Percentiles rank a stretch among this genome's conserved stretches.
Conservation (phyloP, 2,888 invertebrate genomes). For the Hypercompe scribonia region DNA sequence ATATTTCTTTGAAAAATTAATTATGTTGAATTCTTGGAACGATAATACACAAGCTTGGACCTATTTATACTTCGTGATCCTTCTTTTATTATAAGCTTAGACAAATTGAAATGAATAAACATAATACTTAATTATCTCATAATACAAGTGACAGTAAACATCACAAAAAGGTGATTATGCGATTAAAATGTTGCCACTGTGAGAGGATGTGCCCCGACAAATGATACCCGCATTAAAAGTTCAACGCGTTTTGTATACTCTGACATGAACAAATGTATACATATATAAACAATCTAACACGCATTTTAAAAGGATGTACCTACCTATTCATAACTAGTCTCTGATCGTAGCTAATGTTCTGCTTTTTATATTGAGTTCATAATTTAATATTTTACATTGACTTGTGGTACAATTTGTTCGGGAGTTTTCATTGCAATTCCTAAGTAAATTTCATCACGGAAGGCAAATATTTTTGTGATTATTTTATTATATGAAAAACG, state of each 20-base stretch:
- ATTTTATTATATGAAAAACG: too few relatives aligned
- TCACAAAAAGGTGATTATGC: constrained; percentile 21
- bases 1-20: neutral
- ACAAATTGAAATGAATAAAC: constrained; percentile 6
- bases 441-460: too few relatives aligned
- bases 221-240: constrained; percentile 27
- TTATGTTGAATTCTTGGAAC: neutral
- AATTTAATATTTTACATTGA: too few relatives aligned
- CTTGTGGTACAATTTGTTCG: too few relatives aligned
- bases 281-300: constrained; percentile 6
- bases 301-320: constrained; percentile 1
- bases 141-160: constrained; percentile 14
- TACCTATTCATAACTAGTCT: neutral
- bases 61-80: neutral
- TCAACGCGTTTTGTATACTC: constrained; percentile 16
- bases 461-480: too few relatives aligned
- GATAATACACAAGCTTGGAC: neutral
- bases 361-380: neutral
- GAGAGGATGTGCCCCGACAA: constrained; percentile 15
- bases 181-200: constrained; percentile 10
- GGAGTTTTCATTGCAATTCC: too few relatives aligned
- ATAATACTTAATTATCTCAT: constrained; percentile 19
- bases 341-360: neutral
- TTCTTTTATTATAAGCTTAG: neutral
- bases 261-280: constrained; percentile 1